phyloP scores from a whole-genome alignment of 2,888 invertebrate genomes.

The Laspeyria flexula region DNA sequence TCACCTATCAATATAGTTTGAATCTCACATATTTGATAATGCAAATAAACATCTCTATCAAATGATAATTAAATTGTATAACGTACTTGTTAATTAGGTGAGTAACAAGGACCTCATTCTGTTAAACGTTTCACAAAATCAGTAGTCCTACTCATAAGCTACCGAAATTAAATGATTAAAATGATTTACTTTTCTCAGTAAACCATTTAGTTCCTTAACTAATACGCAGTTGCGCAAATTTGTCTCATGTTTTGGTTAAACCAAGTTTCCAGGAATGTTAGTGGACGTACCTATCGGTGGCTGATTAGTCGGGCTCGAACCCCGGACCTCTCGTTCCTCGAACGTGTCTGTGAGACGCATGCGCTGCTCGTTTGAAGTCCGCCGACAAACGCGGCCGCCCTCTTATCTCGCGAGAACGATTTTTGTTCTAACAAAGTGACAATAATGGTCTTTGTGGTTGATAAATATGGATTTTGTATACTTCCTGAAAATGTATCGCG shows the following conservation, averaged over 20 bases:
- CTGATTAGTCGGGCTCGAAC: slow-evolving; percentile 74
- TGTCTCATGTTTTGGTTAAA: slow-evolving; percentile 7
- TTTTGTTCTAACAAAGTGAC: slow-evolving; percentile 78
- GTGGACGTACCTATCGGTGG: slow-evolving; percentile 68
- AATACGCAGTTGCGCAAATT: slow-evolving; percentile 3
- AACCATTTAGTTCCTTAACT: too few relatives aligned
- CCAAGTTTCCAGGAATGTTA: slow-evolving; percentile 54
- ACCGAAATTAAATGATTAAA: too few relatives aligned
- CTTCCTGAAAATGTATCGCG: slow-evolving; percentile 51
- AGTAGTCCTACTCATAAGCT: too few relatives aligned
- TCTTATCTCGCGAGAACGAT: slow-evolving; percentile 78
- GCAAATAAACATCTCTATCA: too few relatives aligned
- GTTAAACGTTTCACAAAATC: too few relatives aligned
- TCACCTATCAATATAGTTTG: too few relatives aligned
- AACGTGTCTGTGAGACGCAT: slow-evolving; percentile 67
- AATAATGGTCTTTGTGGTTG: slow-evolving; percentile 79
- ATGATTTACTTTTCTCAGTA: too few relatives aligned
- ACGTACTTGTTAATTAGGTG: too few relatives aligned
- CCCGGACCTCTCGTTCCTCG: slow-evolving; percentile 74
- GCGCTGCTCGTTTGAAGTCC: slow-evolving; percentile 66
- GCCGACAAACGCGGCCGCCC: slow-evolving; percentile 80
- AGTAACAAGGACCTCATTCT: too few relatives aligned
- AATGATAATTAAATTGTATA: too few relatives aligned
- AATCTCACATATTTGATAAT: too few relatives aligned
- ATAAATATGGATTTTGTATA: slow-evolving; percentile 70